A percentile compares a stretch with the other conserved stretches of the same genome.
Evolutionary conservation across 2,888 invertebrate genomes (phyloP).

Genomic region (Agrochola lota): DNA sequence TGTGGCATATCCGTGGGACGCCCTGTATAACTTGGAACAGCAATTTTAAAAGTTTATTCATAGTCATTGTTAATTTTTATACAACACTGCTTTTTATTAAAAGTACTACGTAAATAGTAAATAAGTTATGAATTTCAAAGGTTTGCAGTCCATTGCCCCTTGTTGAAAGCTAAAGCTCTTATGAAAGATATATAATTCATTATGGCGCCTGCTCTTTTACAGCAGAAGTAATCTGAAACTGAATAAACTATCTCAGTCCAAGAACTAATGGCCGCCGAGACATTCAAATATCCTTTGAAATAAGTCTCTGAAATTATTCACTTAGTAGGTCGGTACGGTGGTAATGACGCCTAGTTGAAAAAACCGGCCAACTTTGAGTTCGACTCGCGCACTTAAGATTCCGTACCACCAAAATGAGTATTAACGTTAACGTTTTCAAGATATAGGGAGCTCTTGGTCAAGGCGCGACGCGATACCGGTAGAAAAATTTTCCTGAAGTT

Average conservation of each 20-base stretch:
- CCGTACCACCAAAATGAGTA: neutral
- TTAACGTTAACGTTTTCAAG: neutral
- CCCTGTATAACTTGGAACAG: neutral
- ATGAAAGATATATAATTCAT: constrained; percentile 54
- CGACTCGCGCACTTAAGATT: neutral
- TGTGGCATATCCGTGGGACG: too few species aligned
- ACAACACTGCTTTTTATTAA: neutral
- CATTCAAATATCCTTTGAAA: constrained; percentile 61
- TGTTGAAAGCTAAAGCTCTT: constrained; percentile 30
- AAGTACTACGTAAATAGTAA: neutral
- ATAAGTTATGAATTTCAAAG: constrained; percentile 4
- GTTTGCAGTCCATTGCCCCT: neutral
- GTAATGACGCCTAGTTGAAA: constrained; percentile 61
- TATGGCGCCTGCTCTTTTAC: constrained; percentile 42
- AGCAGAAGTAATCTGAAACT: constrained; percentile 54
- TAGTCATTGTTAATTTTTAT: neutral
- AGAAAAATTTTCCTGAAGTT: too few species aligned
- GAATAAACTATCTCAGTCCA: constrained; percentile 58
- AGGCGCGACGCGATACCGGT: too few species aligned
- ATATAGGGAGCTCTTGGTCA: neutral
- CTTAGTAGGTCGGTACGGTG: constrained; percentile 41
- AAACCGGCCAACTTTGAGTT: constrained; percentile 2
- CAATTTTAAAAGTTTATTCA: neutral
- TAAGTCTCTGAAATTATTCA: constrained; percentile 55
- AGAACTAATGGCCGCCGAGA: constrained; percentile 48